phyloP scores from a whole-genome alignment of 2,888 invertebrate species.

The Sesia bembeciformis region DNA sequence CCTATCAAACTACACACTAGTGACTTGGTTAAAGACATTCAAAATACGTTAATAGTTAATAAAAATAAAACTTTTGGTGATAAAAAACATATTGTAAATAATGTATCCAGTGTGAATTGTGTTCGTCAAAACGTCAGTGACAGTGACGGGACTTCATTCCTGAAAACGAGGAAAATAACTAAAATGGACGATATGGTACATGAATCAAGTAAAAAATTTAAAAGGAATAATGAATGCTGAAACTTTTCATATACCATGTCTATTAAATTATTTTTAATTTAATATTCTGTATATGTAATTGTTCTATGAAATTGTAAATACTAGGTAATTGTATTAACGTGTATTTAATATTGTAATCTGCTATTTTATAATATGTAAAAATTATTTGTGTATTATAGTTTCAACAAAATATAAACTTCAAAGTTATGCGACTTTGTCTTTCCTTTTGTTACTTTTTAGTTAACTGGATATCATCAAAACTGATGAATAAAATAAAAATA shows the following conservation, averaged over 20 bases:
- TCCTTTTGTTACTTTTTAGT: conserved; percentile 23
- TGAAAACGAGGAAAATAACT: conserved; percentile 54
- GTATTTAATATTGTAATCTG: conserved; percentile 63
- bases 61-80: conserved; percentile 65
- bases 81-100: conserved; percentile 68
- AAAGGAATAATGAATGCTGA: conserved; percentile 67
- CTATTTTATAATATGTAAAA: conserved; percentile 66
- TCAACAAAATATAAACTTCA: conserved; percentile 53
- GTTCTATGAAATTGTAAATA: conserved; percentile 62
- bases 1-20: conserved; percentile 58
- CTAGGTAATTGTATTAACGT: conserved; percentile 56
- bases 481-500: too few relatives aligned
- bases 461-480: neutral
- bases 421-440: conserved; percentile 27
- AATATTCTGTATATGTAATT: conserved; percentile 53
- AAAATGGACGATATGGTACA: conserved; percentile 59
- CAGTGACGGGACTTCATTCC: conserved; percentile 56
- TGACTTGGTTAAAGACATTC: conserved; percentile 69
- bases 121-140: conserved; percentile 58
- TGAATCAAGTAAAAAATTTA: conserved; percentile 64
- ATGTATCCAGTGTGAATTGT: conserved; percentile 62
- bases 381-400: conserved; percentile 63
- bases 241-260: conserved; percentile 36
- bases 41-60: conserved; percentile 65
- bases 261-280: conserved; percentile 66